Evolutionary conservation across 2,797 vertebrate species (phyloP).

Genomic region (Enteromius unitaeniatus): DNA sequence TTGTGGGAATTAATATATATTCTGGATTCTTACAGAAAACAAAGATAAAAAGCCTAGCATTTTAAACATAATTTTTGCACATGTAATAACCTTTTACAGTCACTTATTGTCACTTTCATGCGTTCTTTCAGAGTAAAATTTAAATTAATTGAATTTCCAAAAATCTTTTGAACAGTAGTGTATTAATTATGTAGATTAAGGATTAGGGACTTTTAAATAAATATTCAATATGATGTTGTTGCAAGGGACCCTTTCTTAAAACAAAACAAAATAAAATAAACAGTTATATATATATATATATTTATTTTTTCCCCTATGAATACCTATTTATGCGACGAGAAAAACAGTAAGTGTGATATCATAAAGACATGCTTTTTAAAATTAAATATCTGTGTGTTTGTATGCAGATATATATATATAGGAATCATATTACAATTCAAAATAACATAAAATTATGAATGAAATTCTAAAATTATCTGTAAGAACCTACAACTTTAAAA

Average conservation of each 20-base stretch:
- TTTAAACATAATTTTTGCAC: neutral
- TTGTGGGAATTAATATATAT: neutral
- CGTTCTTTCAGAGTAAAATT: neutral
- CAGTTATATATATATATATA: neutral
- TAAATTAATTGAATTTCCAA: neutral
- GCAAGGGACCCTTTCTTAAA: neutral
- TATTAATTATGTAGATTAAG: neutral
- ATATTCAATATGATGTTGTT: neutral
- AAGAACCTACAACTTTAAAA: slow-evolving; percentile 11
- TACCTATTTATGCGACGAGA: too few species aligned
- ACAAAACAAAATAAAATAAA: neutral
- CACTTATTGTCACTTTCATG: neutral
- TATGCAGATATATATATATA: too few species aligned
- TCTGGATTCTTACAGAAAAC: too few species aligned
- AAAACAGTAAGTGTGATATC: neutral
- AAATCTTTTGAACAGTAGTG: neutral
- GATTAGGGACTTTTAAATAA: too few species aligned
- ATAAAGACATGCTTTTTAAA: neutral
- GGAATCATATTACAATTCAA: neutral
- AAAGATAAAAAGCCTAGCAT: neutral
- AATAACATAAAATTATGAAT: neutral
- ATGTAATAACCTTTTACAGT: neutral
- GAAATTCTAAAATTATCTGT: neutral
- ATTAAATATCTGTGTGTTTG: neutral
- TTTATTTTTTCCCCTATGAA: neutral